phyloP scores from a whole-genome alignment of 1,140 invertebrate species.

The Pachypeltis micranthus region DNA sequence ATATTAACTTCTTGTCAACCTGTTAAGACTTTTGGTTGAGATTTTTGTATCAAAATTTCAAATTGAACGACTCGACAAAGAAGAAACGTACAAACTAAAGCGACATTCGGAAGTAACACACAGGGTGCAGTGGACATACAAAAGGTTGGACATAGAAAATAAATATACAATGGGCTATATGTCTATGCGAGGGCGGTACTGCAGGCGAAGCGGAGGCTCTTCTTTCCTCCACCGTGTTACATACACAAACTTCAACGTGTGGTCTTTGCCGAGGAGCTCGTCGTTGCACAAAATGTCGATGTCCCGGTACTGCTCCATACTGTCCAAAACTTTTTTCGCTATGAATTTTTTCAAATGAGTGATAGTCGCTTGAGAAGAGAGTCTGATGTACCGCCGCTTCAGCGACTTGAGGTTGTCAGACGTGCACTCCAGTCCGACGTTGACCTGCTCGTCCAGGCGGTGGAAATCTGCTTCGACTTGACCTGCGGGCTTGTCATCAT shows the following conservation, averaged over 20 bases:
- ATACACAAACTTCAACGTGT: constrained; percentile 96
- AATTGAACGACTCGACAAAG: too few species aligned
- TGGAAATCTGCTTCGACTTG: constrained; percentile 83
- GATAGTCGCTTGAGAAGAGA: constrained; percentile 91
- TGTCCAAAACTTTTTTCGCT: constrained; percentile 84
- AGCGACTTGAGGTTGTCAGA: constrained; percentile 71
- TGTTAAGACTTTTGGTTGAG: too few species aligned
- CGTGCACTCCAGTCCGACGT: constrained; percentile 78
- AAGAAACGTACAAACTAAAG: too few species aligned
- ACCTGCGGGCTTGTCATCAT: constrained; percentile 53
- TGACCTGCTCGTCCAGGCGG: constrained; percentile 89
- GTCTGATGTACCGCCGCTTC: constrained; percentile 79
- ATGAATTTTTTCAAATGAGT: constrained; percentile 96
- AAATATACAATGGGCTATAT: too few species aligned
- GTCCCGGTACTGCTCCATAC: constrained; percentile 87
- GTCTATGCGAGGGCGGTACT: constrained; percentile 66
- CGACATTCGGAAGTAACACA: too few species aligned
- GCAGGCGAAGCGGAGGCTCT: constrained; percentile 71
- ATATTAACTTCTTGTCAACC: too few species aligned
- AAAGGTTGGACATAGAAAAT: too few species aligned
- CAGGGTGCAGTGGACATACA: too few species aligned
- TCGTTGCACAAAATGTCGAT: constrained; percentile 98
- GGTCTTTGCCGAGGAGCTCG: constrained; percentile 95
- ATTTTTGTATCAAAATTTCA: too few species aligned
- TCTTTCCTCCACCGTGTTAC: constrained; percentile 95